phyloP scores from a whole-genome alignment of 2,113 vertebrate genomes.

The Noctilio leporinus region DNA sequence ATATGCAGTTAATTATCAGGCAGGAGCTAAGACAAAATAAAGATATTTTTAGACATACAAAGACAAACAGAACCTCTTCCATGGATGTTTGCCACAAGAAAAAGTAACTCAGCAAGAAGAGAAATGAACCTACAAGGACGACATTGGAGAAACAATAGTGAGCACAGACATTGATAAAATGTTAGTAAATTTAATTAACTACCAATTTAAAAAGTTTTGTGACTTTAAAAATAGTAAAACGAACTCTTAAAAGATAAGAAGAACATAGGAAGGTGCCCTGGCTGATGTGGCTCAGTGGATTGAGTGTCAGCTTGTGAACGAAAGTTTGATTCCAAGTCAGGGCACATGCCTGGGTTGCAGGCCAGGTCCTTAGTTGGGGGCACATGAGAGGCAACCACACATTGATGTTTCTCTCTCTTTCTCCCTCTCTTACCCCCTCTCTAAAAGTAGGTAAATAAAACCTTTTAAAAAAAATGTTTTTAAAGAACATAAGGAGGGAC shows the following conservation, averaged over 20 bases:
- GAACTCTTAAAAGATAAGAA: constrained; percentile 1
- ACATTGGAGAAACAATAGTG: neutral
- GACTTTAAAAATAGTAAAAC: neutral
- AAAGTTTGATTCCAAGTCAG: too few species aligned
- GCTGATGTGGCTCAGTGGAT: too few species aligned
- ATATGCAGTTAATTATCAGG: neutral
- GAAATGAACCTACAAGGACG: neutral
- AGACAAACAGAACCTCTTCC: constrained; percentile 26
- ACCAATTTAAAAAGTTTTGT: neutral
- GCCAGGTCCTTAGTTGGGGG: too few species aligned
- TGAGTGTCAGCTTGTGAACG: too few species aligned
- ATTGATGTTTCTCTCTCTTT: too few species aligned
- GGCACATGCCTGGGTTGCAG: too few species aligned
- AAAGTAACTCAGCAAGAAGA: constrained; percentile 38
- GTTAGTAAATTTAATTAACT: neutral
- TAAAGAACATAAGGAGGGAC: neutral
- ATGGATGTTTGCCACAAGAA: neutral
- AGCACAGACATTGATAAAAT: neutral
- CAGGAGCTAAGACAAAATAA: constrained; percentile 12
- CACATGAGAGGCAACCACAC: too few species aligned
- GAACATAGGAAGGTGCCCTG: neutral
- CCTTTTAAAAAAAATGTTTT: too few species aligned
- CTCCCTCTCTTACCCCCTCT: too few species aligned
- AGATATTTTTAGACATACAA: constrained; percentile 37
- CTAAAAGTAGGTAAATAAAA: too few species aligned